Base-by-base conservation (phyloP, 2,113 vertebrate species). In the Sander lucioperca region DNA sequence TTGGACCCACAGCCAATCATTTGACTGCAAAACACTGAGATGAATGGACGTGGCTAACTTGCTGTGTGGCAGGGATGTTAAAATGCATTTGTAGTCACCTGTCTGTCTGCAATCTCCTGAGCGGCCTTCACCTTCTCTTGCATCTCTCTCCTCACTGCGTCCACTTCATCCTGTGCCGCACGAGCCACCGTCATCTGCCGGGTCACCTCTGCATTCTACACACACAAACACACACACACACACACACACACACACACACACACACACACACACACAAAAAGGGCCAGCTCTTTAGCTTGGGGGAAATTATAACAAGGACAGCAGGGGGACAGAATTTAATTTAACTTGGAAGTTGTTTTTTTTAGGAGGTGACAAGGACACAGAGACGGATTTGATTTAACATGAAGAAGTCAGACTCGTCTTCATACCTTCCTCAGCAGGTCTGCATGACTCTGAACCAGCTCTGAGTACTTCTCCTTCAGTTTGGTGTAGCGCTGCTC, bases 401-500 rank as follows among this genome's bases (percentile, higher is more conserved):
- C 1, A n/a, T 47, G 21, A 75, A 56, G 33, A 43, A 14, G 16
- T 0, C 14, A 18, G 25, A 12, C 39, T 18, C 0, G 7, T 58
- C 23, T 51, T 68, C 12, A 89, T 64, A 98, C 98, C 97, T 99
- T 99, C 67, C 98, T 96, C 86, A 99, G 95, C 74, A 99, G 96
- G 84, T 97, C 98, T 0, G 98, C 98, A 0, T 99, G 98, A 89
- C 95, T 98, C 95, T 99, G 98, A 71, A 99, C 98, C 88, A 99
- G 95, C 92, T 97, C 97, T 0, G 96, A 97, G 94, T 99, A 98
- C 80, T 99, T 99, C 93, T 99, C 98, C 92, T 99, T 99, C 50
- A 99, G 94, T 92, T 99, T 99, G 88, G 96, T 97, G 92, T 99
- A 99, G 58, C 98, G 96, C 93, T 99, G 98, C 88, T 99, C 98